phyloP scores from a whole-genome alignment of 2,888 invertebrate genomes.

The Stenodema calcarata region DNA sequence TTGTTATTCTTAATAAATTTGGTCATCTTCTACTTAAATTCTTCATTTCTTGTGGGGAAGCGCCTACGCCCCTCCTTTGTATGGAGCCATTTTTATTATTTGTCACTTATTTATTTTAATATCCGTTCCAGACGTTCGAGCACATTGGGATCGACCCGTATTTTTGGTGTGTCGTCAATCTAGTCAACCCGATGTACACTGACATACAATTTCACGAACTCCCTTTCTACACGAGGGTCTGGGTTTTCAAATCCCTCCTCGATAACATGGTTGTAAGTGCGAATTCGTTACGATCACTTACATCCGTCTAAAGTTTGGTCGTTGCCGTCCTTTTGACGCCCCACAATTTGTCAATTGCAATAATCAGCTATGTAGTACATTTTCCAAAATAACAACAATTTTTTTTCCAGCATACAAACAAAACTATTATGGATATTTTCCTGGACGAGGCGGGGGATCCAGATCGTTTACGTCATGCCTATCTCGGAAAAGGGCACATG shows the following conservation, averaged over 20 bases:
- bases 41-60: too few species aligned
- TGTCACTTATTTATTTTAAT: slow-evolving; percentile 49
- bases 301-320: too few species aligned
- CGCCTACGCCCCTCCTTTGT: too few species aligned
- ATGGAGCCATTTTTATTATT: too few species aligned
- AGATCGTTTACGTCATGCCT: not conserved
- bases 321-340: too few species aligned
- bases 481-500: not conserved
- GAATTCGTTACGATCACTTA: not conserved
- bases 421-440: slow-evolving; percentile 65
- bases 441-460: slow-evolving; percentile 60
- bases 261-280: slow-evolving; percentile 60
- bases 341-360: too few species aligned
- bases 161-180: slow-evolving; percentile 66
- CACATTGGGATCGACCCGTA: slow-evolving; percentile 65
- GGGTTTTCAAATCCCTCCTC: slow-evolving; percentile 68
- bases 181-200: slow-evolving; percentile 62
- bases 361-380: not conserved
- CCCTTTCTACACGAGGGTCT: slow-evolving; percentile 63
- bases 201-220: slow-evolving; percentile 65
- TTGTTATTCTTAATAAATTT: too few species aligned
- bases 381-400: not conserved
- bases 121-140: slow-evolving; percentile 62
- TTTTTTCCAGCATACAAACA: slow-evolving; percentile 63
- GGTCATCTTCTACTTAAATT: too few species aligned